Evolutionary conservation across 2,888 invertebrate genomes (phyloP), one percentile per base, ranked within the genome.

Genomic region (Sminthurides aquaticus): DNA sequence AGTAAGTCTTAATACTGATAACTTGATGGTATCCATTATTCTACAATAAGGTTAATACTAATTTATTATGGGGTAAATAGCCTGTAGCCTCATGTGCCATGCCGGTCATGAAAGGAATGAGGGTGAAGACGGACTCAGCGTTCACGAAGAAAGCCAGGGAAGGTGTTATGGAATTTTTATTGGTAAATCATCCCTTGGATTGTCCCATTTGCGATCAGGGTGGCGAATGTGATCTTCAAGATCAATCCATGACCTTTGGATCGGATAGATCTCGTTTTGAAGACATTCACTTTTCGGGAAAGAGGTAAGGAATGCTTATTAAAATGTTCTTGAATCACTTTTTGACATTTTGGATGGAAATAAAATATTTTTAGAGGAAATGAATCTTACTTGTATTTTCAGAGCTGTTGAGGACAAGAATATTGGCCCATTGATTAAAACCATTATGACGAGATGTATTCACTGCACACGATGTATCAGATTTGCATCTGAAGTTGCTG

Each of bases 31-130:
- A 49, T 52, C 20, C 22, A 52, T 52, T 52, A 22, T 52, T 52
- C 22, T 15, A 22, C 20, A 22, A 18, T 5, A 20, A 52, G 5
- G 52, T 22, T 52, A 15, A 18, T n/a, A n/a, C n/a, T n/a, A n/a
- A 52, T 20, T 52, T 15, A 8, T 52, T 22, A 8, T 26, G 28
- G 24, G 67, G 24, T 63, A 73, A 76, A 57, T 76, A 86, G 83
- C 98, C 98, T 0, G 91, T 96, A 0, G 99, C 99, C 8, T 96
- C 98, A 0, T 99, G 99, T 80, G 99, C 99, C 18, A 99, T 99
- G 98, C 99, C 99, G 0, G 98, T 99, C 0, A 96, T 99, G 97
- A 98, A 98, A 80, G 99, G 98, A n/a, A 94, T 93, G 99, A 86
- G 90, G 72, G 87, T 99, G 24, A 98, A 98, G 79, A 99, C 99